Evolutionary conservation across 1,140 invertebrate genomes (phyloP).

Genomic region (Cephus cinctus): DNA sequence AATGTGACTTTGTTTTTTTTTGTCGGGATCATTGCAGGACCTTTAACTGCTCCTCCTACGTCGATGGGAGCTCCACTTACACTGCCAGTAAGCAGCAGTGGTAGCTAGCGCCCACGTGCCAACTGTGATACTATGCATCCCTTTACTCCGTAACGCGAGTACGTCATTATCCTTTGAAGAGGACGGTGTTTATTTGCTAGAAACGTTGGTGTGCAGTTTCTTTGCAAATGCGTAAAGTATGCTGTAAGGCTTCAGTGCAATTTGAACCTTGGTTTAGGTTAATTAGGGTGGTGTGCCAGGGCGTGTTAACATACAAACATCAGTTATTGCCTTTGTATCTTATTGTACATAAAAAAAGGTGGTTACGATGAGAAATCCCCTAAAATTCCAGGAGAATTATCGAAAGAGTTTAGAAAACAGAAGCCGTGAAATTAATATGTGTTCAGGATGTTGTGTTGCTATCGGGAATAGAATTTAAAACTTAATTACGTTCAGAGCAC

Average conservation of each 20-base stretch:
- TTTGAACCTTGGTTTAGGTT: slow-evolving; percentile 40
- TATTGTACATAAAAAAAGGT: no score
- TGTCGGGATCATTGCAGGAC: slow-evolving; percentile 38
- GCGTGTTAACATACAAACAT: slow-evolving; percentile 40
- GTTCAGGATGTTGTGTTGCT: slow-evolving; percentile 11
- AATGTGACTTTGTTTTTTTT: no score
- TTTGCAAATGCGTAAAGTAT: slow-evolving; percentile 38
- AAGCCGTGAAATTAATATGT: slow-evolving; percentile 6
- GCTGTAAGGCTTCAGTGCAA: slow-evolving; percentile 50
- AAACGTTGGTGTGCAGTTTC: slow-evolving; percentile 34
- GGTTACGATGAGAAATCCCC: no score
- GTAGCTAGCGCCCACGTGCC: slow-evolving; percentile 54
- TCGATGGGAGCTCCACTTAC: slow-evolving; percentile 49
- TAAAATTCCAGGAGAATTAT: no score
- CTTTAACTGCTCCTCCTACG: slow-evolving; percentile 49
- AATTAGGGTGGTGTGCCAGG: slow-evolving; percentile 26
- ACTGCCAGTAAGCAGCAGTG: slow-evolving; percentile 54
- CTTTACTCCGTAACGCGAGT: slow-evolving; percentile 42
- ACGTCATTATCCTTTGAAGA: slow-evolving; percentile 48
- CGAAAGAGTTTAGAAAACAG: neutral
- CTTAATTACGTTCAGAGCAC: no score
- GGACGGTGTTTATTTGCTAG: slow-evolving; percentile 24
- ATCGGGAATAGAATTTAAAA: neutral
- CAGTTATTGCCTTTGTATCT: no score
- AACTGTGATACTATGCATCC: slow-evolving; percentile 55